phyloP scores from a whole-genome alignment of 2,888 invertebrate species.

The Sminthurides aquaticus region DNA sequence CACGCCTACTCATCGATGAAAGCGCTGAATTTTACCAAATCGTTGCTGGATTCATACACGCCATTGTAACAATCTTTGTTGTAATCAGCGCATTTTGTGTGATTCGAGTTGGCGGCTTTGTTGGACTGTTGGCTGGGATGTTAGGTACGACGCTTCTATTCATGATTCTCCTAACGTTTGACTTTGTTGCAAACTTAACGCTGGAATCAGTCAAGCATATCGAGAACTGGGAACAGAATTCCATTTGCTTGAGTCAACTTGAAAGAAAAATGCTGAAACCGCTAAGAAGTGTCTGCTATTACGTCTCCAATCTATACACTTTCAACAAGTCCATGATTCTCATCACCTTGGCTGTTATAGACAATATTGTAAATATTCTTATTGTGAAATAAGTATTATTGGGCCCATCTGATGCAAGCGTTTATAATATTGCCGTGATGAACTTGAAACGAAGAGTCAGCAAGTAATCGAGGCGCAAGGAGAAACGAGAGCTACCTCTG shows the following conservation, averaged over 20 bases:
- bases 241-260: neutral
- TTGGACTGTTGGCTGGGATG: neutral
- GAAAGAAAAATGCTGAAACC: neutral
- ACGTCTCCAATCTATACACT: neutral
- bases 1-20: neutral
- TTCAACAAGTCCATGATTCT: neutral
- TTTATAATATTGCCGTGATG: too few relatives aligned
- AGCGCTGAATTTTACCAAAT: neutral
- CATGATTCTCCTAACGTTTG: neutral
- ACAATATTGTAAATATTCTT: conserved; percentile 1
- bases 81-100: neutral
- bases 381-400: neutral
- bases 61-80: neutral
- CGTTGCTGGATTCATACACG: neutral
- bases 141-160: neutral
- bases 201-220: neutral
- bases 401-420: neutral
- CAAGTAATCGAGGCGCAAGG: too few relatives aligned
- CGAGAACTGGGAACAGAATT: neutral
- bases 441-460: too few relatives aligned
- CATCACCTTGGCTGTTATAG: neutral
- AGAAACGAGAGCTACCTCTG: too few relatives aligned
- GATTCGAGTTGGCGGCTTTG: neutral
- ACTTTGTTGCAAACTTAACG: neutral
- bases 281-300: neutral